Conservation (phyloP, 2,113 vertebrate genomes). For the Anser brachyrhynchus region DNA sequence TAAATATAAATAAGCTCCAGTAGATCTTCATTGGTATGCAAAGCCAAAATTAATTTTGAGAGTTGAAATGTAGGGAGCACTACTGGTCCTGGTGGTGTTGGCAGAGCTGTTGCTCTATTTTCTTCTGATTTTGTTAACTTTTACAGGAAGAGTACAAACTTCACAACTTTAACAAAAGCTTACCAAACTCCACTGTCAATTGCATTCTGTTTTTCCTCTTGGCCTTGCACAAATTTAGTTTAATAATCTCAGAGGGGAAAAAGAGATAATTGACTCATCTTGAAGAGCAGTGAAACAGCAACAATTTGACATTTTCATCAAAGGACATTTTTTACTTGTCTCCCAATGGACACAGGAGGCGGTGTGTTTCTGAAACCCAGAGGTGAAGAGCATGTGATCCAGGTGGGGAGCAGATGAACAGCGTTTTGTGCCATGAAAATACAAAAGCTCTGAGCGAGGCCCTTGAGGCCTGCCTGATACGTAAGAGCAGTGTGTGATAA, state of each 20-base stretch:
- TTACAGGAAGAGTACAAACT: not conserved
- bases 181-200: not conserved
- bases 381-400: not conserved
- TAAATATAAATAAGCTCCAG: not conserved
- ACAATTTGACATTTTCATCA: not conserved
- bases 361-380: not conserved
- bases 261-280: not conserved
- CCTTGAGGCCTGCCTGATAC: not conserved
- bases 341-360: not conserved
- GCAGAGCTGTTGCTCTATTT: not conserved
- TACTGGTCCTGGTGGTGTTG: not conserved
- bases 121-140: not conserved
- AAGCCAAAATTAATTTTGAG: not conserved
- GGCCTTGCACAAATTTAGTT: not conserved
- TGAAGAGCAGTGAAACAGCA: not conserved
- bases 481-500: not conserved
- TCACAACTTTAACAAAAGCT: not conserved
- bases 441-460: not conserved
- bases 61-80: not conserved
- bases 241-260: not conserved
- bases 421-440: not conserved
- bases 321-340: not conserved
- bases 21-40: constrained; percentile 14
- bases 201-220: not conserved
- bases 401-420: not conserved